Evolutionary conservation across 2,888 invertebrate genomes (phyloP), one percentile per base, ranked within the genome.

Genomic region (Tenthredo distinguenda): DNA sequence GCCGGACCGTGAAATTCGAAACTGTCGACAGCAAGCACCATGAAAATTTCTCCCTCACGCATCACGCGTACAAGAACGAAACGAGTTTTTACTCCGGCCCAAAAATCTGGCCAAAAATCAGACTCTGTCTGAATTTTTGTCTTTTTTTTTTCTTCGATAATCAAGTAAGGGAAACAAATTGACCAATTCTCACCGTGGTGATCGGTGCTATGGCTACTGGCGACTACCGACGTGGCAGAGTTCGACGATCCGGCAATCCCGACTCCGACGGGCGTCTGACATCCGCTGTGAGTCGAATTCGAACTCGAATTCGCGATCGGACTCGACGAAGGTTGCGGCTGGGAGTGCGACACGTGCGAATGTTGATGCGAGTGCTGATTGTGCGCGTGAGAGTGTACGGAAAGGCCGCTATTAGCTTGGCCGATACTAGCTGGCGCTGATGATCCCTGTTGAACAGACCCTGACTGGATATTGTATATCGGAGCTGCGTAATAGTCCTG

Each of bases 241-340:
- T 81, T 81, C 12, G 81, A 81, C 15, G 81, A 81, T 40, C 81
- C 81, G 4, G 58, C 34, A 7, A 62, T 62, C 0, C 62, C 62
- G n/a, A 58, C 81, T 6, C 58, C 81, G 34, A 89, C 89, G 43
- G 93, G 90, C 50, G 91, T 92, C 62, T 92, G 92, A 85, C 91
- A 92, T 21, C 90, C 90, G 85, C 90, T 90, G 47, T 92, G 91
- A 2, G 91, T 89, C 26, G 91, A 91, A 83, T 89, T 90, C 43
- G 91, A 88, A 76, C 90, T 92, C 0, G 88, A 86, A 10, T 88
- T 87, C 6, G 58, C 81, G 15, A 81, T 81, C 0, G 91, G 90
- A 58, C 91, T 91, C n/a, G 87, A 88, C 10, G 90, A 89, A 12
- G 90, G 84, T 85, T 91, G 91, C 65, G 89, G 89, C 58, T 89